Percentiles rank a stretch among this genome's conserved stretches.
These are phyloP conservation scores for Pantherophis vulpinus DNA, from an alignment of 2,797 vertebrate species.

Conservation along the genomic window DNA sequence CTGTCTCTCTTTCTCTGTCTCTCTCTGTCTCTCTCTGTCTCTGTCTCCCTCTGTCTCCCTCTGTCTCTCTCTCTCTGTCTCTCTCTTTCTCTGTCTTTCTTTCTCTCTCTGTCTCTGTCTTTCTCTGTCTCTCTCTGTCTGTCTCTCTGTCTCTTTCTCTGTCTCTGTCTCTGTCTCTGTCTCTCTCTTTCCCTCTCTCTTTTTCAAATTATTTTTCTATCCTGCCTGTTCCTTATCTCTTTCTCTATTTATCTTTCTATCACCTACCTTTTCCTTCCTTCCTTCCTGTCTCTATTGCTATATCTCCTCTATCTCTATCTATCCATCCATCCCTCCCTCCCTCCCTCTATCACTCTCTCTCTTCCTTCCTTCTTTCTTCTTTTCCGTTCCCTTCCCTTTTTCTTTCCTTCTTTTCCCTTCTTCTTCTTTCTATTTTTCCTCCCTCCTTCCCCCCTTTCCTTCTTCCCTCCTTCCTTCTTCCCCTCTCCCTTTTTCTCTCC, in stretches of 20 bases:
- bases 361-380: not conserved
- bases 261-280: too few species aligned
- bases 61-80: not conserved
- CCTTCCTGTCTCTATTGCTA: too few species aligned
- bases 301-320: too few species aligned
- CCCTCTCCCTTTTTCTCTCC: not conserved
- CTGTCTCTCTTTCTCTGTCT: too few species aligned
- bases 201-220: not conserved
- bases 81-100: too few species aligned
- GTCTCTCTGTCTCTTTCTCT: too few species aligned
- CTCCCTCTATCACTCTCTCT: not conserved
- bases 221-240: not conserved
- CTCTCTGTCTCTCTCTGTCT: not conserved
- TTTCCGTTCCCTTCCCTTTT: too few species aligned
- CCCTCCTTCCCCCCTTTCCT: not conserved
- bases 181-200: not conserved
- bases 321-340: too few species aligned
- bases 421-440: not conserved
- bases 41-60: not conserved
- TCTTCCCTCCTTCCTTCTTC: accelerated
- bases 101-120: too few species aligned
- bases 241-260: not conserved
- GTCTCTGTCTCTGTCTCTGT: not conserved
- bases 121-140: not conserved
- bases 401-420: not conserved